phyloP scores from a whole-genome alignment of 2,797 vertebrate genomes.

The Gymnoscopelus braueri region DNA sequence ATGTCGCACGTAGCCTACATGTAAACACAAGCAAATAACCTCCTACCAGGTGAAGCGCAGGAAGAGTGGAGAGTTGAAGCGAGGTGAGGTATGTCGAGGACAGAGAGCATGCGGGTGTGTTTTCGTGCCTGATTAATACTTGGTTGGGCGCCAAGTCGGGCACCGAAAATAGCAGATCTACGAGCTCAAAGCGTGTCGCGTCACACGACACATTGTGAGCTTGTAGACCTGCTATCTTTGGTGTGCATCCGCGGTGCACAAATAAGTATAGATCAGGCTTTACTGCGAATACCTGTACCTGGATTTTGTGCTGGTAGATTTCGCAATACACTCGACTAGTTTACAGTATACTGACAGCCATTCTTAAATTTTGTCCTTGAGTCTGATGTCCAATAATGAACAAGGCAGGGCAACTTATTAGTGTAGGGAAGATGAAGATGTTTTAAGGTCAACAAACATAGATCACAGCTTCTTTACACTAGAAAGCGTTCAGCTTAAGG shows the following conservation, averaged over 20 bases:
- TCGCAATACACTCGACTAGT: neutral
- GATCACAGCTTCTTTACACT: neutral
- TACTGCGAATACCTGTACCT: neutral
- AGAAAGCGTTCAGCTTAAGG: neutral
- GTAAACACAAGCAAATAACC: conserved; percentile 6
- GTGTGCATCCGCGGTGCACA: no score
- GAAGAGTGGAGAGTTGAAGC: neutral
- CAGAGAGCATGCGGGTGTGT: conserved; percentile 27
- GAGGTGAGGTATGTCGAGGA: conserved; percentile 30
- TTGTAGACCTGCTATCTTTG: no score
- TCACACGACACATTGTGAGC: no score
- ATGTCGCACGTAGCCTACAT: no score
- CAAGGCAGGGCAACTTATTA: conserved; percentile 5
- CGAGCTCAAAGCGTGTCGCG: no score
- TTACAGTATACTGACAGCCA: neutral
- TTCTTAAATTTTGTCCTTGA: neutral
- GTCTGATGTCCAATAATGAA: neutral
- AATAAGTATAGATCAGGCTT: no score
- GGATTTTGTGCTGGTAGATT: neutral
- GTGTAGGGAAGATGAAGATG: neutral
- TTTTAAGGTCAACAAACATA: neutral
- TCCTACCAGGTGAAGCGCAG: neutral
- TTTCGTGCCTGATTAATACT: conserved; percentile 1
- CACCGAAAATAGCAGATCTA: no score
- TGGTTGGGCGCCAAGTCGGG: no score